Conservation (phyloP, 2,888 invertebrate genomes). For the Cephus rjabovi region DNA sequence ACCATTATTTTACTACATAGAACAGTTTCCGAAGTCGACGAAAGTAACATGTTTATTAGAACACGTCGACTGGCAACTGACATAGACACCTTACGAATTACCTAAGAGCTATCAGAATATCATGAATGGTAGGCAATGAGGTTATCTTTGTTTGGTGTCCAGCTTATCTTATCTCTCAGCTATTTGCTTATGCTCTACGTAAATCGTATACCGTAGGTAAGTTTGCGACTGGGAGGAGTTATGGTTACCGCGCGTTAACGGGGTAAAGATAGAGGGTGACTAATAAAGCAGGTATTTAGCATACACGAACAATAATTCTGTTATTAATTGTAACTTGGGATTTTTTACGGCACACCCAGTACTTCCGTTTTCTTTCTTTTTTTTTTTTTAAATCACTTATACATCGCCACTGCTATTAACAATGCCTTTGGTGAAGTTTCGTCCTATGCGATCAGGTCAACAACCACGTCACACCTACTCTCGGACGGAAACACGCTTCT, state of each 20-base stretch:
- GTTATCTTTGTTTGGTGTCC: constrained; percentile 34
- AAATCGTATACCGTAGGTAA: constrained; percentile 23
- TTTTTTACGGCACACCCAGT: neutral
- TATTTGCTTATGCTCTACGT: constrained; percentile 31
- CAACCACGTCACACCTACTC: constrained; percentile 11
- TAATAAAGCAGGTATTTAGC: neutral
- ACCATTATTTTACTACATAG: neutral
- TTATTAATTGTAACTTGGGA: neutral
- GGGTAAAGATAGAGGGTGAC: neutral
- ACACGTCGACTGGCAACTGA: neutral
- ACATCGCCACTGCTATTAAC: neutral
- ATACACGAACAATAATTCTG: neutral
- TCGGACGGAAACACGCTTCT: constrained; percentile 8
- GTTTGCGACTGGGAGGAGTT: neutral
- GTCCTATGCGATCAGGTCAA: constrained; percentile 3
- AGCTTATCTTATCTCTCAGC: constrained; percentile 43
- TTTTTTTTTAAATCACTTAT: neutral
- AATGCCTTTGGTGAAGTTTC: neutral
- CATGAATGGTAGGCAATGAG: constrained; percentile 29
- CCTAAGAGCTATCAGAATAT: constrained; percentile 17
- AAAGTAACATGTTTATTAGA: neutral
- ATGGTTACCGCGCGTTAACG: neutral
- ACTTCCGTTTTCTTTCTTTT: neutral
- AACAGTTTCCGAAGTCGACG: neutral
- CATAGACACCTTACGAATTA: neutral